Evolutionary conservation across 2,113 vertebrate species (phyloP).

Genomic region (Chiloscyllium plagiosum): DNA sequence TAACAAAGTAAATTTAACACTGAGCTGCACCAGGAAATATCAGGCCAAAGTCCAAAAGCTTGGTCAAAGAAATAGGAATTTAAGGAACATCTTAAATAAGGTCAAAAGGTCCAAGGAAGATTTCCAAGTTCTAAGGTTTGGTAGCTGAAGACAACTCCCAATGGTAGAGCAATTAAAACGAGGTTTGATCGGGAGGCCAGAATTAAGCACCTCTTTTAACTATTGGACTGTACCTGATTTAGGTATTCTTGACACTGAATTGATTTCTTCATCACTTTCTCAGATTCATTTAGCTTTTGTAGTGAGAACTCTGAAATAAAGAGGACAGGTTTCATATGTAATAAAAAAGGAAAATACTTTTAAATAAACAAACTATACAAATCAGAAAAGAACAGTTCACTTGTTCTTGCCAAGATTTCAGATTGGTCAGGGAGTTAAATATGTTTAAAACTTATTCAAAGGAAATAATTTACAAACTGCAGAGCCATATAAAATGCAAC

Average conservation of each 20-base stretch:
- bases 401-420: not conserved
- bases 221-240: not conserved
- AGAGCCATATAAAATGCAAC: no score
- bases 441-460: not conserved
- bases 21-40: not conserved
- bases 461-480: not conserved
- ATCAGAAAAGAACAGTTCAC: not conserved
- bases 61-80: not conserved
- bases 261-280: conserved; percentile 37
- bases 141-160: not conserved
- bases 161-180: not conserved
- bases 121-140: not conserved
- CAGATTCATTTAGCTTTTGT: conserved; percentile 28
- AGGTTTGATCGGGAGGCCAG: not conserved
- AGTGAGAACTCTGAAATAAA: conserved; percentile 30
- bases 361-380: not conserved
- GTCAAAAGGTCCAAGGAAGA: not conserved
- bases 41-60: not conserved
- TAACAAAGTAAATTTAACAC: not conserved
- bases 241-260: conserved; percentile 43
- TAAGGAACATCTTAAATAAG: not conserved
- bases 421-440: not conserved
- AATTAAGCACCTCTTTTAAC: not conserved
- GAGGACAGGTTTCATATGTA: not conserved
- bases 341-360: not conserved